Base-by-base conservation (phyloP, 2,888 invertebrate genomes). In the Drosophila stalkeri region DNA sequence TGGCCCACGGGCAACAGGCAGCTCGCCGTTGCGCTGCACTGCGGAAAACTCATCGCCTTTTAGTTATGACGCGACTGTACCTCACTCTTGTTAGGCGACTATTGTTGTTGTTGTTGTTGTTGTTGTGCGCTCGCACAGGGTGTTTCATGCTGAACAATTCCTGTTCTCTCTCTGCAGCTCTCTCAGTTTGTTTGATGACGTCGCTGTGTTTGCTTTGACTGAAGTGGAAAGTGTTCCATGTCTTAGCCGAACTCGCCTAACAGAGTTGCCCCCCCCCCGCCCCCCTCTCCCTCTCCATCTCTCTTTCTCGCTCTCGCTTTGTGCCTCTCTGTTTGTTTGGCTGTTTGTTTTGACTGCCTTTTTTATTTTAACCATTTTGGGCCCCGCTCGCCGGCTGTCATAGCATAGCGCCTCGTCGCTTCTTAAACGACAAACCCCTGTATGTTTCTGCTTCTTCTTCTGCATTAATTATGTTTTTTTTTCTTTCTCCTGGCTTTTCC, bases 21-120 rank as follows among this genome's bases (percentile, higher is more conserved):
- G 66, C 51, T 72, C 18, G 49, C 12, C 49, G 31, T 4, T n/a
- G 11, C 49, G 49, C 2, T 70, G 44, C 70, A 64, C 51, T 70
- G 75, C 56, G 81, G 81, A 81, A 81, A 81, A 80, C 81, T 77
- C 77, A 57, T 68, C 79, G 79, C 77, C 73, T 80, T 73, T 62
- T 44, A 20, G 9, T 14, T 16, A 66, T 49, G 67, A 66, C 80
- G 82, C 70, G 80, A 82, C 82, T 82, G 82, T 82, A 82, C 82
- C 80, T 81, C 71, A 49, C 27, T 56, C 23, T 56, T 20, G 70
- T 16, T 43, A 9, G 43, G 33, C 51, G 33, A 33, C 3, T 18
- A 12, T 23, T 41, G 37, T 43, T 47, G 27, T 4, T 14, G 23
- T 7, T 23, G 14, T 20, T 14, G 20, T 23, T 46, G 46, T 18